Conservation (phyloP, 2,888 invertebrate species). For the Tenthredo distinguenda region DNA sequence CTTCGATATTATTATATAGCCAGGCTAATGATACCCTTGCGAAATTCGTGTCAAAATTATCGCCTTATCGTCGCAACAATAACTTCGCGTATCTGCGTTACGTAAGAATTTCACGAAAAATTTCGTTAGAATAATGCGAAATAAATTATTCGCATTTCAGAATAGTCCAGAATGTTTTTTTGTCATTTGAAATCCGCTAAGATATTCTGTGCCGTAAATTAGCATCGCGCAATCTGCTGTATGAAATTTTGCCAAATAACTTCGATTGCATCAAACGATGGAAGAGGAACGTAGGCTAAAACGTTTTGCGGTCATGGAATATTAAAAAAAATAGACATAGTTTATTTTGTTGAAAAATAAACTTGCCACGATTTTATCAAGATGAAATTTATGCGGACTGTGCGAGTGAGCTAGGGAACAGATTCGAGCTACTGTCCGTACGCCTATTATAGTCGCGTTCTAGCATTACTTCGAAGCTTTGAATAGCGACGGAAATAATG, state of each 20-base stretch:
- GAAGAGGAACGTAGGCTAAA: background rate
- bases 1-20: background rate
- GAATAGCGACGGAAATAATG: slow-evolving; percentile 35
- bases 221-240: background rate
- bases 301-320: background rate
- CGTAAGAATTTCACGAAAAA: background rate
- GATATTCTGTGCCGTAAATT: background rate
- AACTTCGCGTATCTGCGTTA: background rate
- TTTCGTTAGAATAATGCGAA: background rate
- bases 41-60: background rate
- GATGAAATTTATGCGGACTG: background rate
- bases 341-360: background rate
- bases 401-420: background rate
- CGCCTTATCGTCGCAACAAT: background rate
- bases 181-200: background rate
- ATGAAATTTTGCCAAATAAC: background rate
- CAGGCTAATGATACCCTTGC: background rate
- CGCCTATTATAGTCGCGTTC: background rate
- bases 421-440: background rate
- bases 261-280: background rate
- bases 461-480: background rate
- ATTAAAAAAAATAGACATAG: background rate
- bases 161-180: background rate
- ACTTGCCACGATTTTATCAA: background rate
- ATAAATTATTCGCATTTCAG: background rate